Conservation (phyloP, 2,797 vertebrate species). For the Lateolabrax maculatus region DNA sequence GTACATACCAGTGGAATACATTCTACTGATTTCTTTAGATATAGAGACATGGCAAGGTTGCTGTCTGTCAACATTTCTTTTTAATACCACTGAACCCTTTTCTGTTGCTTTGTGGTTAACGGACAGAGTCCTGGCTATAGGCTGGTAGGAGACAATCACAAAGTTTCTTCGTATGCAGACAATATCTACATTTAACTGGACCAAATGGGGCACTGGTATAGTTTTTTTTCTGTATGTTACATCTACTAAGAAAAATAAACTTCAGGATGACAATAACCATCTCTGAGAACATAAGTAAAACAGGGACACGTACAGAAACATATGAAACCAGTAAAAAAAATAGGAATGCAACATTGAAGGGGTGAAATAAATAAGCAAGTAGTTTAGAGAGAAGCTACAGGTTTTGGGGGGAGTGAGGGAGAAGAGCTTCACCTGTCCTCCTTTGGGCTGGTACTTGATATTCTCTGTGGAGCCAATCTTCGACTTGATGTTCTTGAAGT, state of each 20-base stretch:
- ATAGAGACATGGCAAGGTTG: neutral
- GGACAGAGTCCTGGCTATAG: neutral
- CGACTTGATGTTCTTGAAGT: slow-evolving; percentile 96
- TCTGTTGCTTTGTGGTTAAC: slow-evolving; percentile 9
- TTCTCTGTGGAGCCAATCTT: slow-evolving; percentile 98
- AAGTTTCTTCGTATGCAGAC: neutral
- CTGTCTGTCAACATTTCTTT: neutral
- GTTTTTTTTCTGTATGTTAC: neutral
- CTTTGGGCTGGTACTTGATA: slow-evolving; percentile 98
- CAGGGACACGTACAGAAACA: slow-evolving; percentile 8
- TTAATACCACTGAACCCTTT: neutral
- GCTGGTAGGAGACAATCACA: neutral
- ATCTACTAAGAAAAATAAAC: neutral
- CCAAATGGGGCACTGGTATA: neutral
- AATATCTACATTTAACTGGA: neutral
- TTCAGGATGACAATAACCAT: neutral
- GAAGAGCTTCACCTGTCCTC: slow-evolving; percentile 91
- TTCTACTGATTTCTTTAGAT: neutral
- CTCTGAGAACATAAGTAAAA: neutral
- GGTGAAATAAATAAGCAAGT: slow-evolving; percentile 3
- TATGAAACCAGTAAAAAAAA: slow-evolving; percentile 12
- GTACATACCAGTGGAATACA: neutral
- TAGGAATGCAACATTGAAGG: neutral
- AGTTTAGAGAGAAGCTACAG: slow-evolving; percentile 1
- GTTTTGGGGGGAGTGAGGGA: neutral